Conservation (phyloP, 2,888 invertebrate genomes). For the Ommatoiulus sabulosus region DNA sequence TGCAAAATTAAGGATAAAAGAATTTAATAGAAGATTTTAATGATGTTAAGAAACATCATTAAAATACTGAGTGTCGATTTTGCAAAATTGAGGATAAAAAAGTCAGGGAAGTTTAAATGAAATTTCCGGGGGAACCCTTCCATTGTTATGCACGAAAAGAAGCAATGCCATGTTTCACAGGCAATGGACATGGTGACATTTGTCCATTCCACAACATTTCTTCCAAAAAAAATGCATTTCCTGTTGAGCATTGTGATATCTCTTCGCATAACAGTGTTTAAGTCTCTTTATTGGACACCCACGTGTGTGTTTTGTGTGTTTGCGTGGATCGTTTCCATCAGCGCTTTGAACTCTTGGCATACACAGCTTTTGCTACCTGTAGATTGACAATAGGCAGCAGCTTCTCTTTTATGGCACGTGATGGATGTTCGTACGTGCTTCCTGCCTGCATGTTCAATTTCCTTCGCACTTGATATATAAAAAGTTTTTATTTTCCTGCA, state of each 20-base stretch:
- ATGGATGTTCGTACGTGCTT: neutral
- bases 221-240: neutral
- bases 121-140: too few species aligned
- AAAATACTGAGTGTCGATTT: too few species aligned
- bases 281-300: neutral
- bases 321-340: slow-evolving; percentile 9
- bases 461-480: neutral
- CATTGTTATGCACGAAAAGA: too few species aligned
- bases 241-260: neutral
- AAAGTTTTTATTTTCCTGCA: neutral
- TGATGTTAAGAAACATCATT: too few species aligned
- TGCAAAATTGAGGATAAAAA: too few species aligned
- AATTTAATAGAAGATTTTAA: too few species aligned
- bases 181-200: too few species aligned
- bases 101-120: too few species aligned
- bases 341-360: slow-evolving; percentile 29
- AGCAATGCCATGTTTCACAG: too few species aligned
- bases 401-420: slow-evolving; percentile 32
- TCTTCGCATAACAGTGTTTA: neutral
- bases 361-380: slow-evolving; percentile 39
- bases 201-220: too few species aligned
- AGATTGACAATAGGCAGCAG: slow-evolving; percentile 37
- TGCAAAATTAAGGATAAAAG: too few species aligned
- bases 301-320: neutral
- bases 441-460: slow-evolving; percentile 22